Evolutionary conservation across 2,113 vertebrate species (phyloP).

Genomic region (Petroica traversi): DNA sequence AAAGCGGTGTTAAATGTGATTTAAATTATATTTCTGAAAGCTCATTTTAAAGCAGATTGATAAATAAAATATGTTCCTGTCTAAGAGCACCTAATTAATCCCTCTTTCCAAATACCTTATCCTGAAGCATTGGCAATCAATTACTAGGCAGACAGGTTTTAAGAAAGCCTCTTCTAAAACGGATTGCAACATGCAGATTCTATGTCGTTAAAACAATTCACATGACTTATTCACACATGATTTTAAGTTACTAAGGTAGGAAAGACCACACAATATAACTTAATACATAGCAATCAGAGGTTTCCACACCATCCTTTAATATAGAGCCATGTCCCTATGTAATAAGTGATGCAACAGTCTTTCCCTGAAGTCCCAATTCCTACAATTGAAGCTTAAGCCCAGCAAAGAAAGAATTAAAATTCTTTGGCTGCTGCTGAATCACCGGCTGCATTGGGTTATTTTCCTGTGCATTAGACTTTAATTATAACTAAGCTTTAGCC

Average conservation of each 20-base stretch:
- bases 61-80: background rate
- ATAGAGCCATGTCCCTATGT: slow-evolving; percentile 3
- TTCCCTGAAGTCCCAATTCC: slow-evolving; percentile 53
- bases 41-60: background rate
- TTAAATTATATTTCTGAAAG: background rate
- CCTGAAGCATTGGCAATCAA: slow-evolving; percentile 24
- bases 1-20: background rate
- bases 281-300: slow-evolving; percentile 50
- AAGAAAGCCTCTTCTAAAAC: background rate
- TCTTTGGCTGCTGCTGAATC: slow-evolving; percentile 61
- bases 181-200: slow-evolving; percentile 3
- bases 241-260: slow-evolving; percentile 32
- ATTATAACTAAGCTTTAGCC: slow-evolving; percentile 73
- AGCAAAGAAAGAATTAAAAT: slow-evolving; percentile 65
- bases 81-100: background rate
- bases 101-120: slow-evolving; percentile 23
- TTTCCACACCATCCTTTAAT: slow-evolving; percentile 51
- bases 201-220: slow-evolving; percentile 21
- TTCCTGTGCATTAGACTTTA: slow-evolving; percentile 74
- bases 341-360: slow-evolving; percentile 49
- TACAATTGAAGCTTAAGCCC: slow-evolving; percentile 51
- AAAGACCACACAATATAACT: slow-evolving; percentile 40
- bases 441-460: slow-evolving; percentile 70
- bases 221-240: slow-evolving; percentile 28
- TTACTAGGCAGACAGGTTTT: slow-evolving; percentile 13